A percentile compares a stretch with the other conserved stretches of the same genome.
phyloP scores from a whole-genome alignment of 2,888 invertebrate genomes.

The Chelonus formosanus region DNA sequence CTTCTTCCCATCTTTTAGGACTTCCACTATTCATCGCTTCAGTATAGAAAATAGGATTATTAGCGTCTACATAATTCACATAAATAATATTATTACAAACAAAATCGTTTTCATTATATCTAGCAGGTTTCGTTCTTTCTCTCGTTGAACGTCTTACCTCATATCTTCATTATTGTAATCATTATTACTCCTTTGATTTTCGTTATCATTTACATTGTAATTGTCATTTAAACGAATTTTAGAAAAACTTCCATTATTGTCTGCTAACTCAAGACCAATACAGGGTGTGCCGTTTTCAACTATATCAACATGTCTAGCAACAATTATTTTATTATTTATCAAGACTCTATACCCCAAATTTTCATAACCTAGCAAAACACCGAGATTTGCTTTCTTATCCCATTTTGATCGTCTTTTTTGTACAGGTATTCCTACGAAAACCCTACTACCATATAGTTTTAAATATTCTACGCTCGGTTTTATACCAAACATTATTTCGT shows the following conservation, averaged over 20 bases:
- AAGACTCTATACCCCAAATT: constrained; percentile 34
- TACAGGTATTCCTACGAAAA: constrained; percentile 41
- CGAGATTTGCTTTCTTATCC: constrained; percentile 35
- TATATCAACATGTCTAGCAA: constrained; percentile 36
- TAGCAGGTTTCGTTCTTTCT: too few species aligned
- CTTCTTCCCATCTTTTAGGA: too few species aligned
- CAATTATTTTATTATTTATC: constrained; percentile 30
- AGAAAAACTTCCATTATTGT: background rate
- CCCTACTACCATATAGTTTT: constrained; percentile 38
- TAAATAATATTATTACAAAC: too few species aligned
- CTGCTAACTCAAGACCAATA: constrained; percentile 13
- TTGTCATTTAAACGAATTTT: too few species aligned
- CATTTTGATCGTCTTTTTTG: constrained; percentile 31
- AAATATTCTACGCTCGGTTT: constrained; percentile 36
- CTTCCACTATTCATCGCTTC: too few species aligned
- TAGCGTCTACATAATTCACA: too few species aligned
- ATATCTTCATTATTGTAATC: too few species aligned
- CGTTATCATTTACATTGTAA: too few species aligned
- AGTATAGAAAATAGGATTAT: too few species aligned
- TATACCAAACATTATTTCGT: constrained; percentile 43
- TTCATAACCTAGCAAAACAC: constrained; percentile 36
- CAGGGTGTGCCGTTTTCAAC: constrained; percentile 17
- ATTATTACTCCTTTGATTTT: too few species aligned
- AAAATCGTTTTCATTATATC: too few species aligned
- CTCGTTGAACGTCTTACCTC: background rate